A percentile compares a stretch with the other conserved stretches of the same genome.
These are phyloP conservation scores for Corythaeola cristata DNA, from an alignment of 2,113 vertebrate genomes.

Conservation along the genomic window DNA sequence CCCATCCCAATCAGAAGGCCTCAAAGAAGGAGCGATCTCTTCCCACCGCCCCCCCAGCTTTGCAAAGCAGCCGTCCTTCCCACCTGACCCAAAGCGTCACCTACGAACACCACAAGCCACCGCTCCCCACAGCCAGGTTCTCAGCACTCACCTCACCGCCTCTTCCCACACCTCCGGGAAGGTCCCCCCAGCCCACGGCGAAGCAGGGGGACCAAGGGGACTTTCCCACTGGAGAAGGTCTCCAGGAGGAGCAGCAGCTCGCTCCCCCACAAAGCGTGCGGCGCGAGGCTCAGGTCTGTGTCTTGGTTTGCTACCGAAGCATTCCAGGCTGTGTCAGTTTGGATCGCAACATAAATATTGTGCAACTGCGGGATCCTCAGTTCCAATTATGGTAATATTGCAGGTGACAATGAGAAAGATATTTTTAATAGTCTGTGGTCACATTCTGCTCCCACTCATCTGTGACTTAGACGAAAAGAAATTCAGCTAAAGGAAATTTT, in stretches of 20 bases:
- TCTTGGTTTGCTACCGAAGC: background rate
- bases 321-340: slow-evolving; percentile 29
- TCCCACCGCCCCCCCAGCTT: background rate
- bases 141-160: background rate
- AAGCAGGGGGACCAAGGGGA: background rate
- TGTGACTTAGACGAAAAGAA: background rate
- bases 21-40: background rate
- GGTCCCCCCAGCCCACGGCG: fast-evolving
- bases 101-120: fast-evolving
- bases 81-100: background rate
- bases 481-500: background rate
- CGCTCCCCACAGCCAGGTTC: background rate
- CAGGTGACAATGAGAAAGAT: slow-evolving; percentile 30
- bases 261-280: background rate
- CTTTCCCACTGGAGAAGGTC: background rate
- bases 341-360: slow-evolving; percentile 57
- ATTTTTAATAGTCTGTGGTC: background rate
- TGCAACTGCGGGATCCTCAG: slow-evolving; percentile 6
- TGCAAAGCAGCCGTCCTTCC: background rate
- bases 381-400: slow-evolving; percentile 31
- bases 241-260: background rate
- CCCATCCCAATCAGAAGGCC: background rate
- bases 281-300: background rate
- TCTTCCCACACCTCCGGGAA: background rate
- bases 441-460: background rate